Evolutionary conservation across 2,797 vertebrate genomes (phyloP).

Genomic region (Acanthis flammea): DNA sequence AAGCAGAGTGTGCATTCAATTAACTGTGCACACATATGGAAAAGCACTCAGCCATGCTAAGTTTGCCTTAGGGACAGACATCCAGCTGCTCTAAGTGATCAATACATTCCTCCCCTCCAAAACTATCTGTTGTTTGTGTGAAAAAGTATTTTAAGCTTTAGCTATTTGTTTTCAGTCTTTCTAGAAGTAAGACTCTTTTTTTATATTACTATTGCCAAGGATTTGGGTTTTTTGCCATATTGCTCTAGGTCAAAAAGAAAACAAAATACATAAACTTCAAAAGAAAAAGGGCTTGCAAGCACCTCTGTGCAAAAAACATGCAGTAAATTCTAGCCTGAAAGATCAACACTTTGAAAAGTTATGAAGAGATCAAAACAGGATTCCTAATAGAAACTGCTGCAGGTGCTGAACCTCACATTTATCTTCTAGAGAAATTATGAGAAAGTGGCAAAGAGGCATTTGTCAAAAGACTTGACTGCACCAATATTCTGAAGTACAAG

Average conservation of each 20-base stretch:
- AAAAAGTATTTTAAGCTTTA: neutral
- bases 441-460: neutral
- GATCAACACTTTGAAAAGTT: neutral
- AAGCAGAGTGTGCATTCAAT: neutral
- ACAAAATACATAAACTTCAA: neutral
- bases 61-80: neutral
- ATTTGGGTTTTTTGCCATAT: neutral
- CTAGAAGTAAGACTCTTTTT: neutral
- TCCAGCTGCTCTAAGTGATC: neutral
- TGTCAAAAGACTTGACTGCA: conserved; percentile 6
- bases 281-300: neutral
- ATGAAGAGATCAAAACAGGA: neutral
- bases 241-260: neutral
- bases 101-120: neutral
- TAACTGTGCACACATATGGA: neutral
- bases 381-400: neutral
- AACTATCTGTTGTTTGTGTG: neutral
- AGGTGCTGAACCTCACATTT: neutral
- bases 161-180: neutral
- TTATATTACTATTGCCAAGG: neutral
- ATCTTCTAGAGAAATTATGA: neutral
- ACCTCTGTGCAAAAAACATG: neutral
- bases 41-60: neutral
- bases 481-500: neutral
- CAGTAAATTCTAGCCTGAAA: neutral